phyloP scores from a whole-genome alignment of 2,888 invertebrate genomes.

The Clepsis dumicolana region DNA sequence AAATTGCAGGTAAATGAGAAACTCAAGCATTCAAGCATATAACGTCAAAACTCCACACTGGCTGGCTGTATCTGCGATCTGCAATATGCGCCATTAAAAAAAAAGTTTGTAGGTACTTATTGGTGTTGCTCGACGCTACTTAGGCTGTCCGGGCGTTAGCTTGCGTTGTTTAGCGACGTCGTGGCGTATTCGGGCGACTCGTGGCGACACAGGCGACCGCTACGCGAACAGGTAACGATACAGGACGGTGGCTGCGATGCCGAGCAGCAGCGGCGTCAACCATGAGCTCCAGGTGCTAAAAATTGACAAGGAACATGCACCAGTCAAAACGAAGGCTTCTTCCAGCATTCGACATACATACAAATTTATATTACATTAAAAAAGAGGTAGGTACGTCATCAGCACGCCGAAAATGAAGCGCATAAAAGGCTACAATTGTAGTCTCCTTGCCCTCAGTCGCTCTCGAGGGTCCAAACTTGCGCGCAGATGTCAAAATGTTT shows the following conservation, averaged over 20 bases:
- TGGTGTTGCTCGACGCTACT: too few relatives aligned
- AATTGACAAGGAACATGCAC: not conserved
- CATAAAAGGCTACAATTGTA: too few relatives aligned
- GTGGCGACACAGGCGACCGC: slow-evolving; percentile 47
- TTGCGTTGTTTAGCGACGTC: slow-evolving; percentile 4
- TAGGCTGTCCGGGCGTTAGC: slow-evolving; percentile 21
- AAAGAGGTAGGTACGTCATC: too few relatives aligned
- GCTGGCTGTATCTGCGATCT: not conserved
- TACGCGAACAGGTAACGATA: slow-evolving; percentile 89
- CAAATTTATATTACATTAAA: too few relatives aligned
- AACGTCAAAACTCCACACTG: too few relatives aligned
- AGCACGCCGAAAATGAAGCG: too few relatives aligned
- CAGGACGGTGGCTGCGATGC: slow-evolving; percentile 88
- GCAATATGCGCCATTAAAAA: not conserved
- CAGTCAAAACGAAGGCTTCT: not conserved
- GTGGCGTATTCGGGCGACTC: not conserved
- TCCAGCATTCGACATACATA: too few relatives aligned
- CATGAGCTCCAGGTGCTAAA: slow-evolving; percentile 86
- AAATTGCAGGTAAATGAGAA: not conserved
- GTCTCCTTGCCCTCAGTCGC: too few relatives aligned
- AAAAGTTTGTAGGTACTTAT: not conserved
- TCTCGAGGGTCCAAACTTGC: too few relatives aligned
- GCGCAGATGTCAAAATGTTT: too few relatives aligned
- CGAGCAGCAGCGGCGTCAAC: slow-evolving; percentile 89
- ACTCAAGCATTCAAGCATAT: too few relatives aligned